These are phyloP conservation scores for Cosmia pyralina DNA, from an alignment of 2,888 invertebrate genomes.

Conservation along the genomic window DNA sequence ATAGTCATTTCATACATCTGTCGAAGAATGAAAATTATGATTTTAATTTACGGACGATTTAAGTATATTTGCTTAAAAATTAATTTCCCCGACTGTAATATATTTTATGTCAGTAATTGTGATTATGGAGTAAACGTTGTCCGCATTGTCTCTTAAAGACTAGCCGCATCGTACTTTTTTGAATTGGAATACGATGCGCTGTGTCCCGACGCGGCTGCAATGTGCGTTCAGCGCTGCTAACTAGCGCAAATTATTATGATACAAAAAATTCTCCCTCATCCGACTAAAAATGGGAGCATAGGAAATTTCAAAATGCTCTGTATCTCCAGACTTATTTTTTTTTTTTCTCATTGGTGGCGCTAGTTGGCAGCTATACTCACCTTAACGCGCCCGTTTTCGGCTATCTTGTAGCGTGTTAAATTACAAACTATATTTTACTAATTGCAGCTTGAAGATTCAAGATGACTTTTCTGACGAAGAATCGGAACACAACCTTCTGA, in stretches of 20 bases:
- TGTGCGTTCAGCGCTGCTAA: not conserved
- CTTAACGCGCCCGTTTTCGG: not conserved
- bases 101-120: not conserved
- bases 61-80: not conserved
- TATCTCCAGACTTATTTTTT: too few relatives aligned
- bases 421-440: not conserved
- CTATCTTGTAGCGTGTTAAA: not conserved
- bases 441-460: conserved; percentile 75
- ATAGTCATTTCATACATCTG: not conserved
- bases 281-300: too few relatives aligned
- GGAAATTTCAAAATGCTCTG: too few relatives aligned
- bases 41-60: not conserved
- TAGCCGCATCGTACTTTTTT: not conserved
- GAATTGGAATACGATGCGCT: not conserved
- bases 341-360: too few relatives aligned
- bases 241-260: too few relatives aligned
- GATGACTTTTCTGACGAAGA: conserved; percentile 75
- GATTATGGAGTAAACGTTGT: not conserved
- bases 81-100: not conserved
- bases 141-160: not conserved
- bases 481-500: conserved; percentile 62
- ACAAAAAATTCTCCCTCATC: too few relatives aligned
- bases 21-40: not conserved
- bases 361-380: too few relatives aligned
- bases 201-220: not conserved